Evolutionary conservation across 2,113 vertebrate species (phyloP), one percentile per base, ranked within the genome.

Genomic region (Tupaia chinensis): DNA sequence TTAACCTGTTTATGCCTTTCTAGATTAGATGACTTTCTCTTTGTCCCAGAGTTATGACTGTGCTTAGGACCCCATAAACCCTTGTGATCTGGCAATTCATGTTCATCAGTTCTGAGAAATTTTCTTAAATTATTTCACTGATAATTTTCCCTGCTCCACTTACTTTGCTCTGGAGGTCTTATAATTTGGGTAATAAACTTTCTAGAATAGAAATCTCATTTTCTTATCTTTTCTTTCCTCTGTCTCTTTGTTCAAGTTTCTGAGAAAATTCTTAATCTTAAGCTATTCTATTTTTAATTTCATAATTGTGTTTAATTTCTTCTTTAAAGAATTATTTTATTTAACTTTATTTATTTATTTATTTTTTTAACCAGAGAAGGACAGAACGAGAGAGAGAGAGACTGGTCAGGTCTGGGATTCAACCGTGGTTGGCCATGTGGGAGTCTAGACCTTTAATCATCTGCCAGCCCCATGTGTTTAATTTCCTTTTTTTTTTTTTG

Each of bases 51-150:
- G 66, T 91, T 89, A 44, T 56, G 9, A 87, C n/a, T 77, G 29
- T 73, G 22, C 54, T 83, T 76, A 32, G 70, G 8, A 85, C 32
- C 61, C 10, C 34, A 25, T 7, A 82, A 65, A 22, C 22, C 8
- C 7, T 79, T 32, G 82, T 82, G 29, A 44, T 73, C 58, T 74
- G 72, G 60, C 15, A 91, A 79, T 27, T 87, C 14, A 44, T 11
- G 3, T 63, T 72, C 58, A 78, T 78, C 22, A 63, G 60, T 74
- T 91, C 19, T 84, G 72, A 88, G 77, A 96, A 84, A 82, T 65
- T 91, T 88, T 91, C 66, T 94, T 88, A 10, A 87, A 95, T 87
- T 90, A 90, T 87, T 96, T 93, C 76, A 95, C 58, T 82, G 56
- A 60, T 60, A 4, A 83, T 89, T 93, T 90, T 89, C 74, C 90